Evolutionary conservation across 2,888 invertebrate genomes (phyloP), one percentile per base, ranked within the genome.

Genomic region (Lissocephala sabroskyi): DNA sequence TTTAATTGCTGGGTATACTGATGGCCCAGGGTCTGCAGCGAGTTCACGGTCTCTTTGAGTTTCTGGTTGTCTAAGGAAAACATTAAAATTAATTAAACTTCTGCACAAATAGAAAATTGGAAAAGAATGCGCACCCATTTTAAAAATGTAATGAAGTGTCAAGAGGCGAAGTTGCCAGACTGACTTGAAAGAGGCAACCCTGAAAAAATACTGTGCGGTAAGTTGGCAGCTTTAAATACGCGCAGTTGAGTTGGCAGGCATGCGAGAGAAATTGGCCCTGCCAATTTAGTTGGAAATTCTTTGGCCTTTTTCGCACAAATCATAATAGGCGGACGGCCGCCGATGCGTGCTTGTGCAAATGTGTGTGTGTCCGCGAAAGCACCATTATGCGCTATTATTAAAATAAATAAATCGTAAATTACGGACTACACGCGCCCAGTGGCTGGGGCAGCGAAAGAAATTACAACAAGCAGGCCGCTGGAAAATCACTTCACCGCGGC

Each of bases 1-100:
- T 80, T 81, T 3, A 84, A 43, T 23, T 75, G 79, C 5, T 65
- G 53, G 39, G 82, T 82, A 33, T 79, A 76, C 42, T 81, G 79
- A 18, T 77, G 73, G 4, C 67, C 58, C 4, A 75, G 41, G 18
- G 45, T 54, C 43, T 70, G 62, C 6, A 80, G 42, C 1, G 61
- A 62, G 14, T 62, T 51, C 1, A 73, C 45, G 41, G 79, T 70
- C 23, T 76, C 60, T 19, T 62, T 56, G 0, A 62, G 41, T 32
- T 68, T 74, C 5, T 66, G n/a, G n/a, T 60, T 65, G 43, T 79
- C 79, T 79, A 41, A n/a, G n/a, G n/a, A n/a, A n/a, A n/a, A n/a
- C n/a, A n/a, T n/a, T n/a, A n/a, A n/a, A n/a, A n/a, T n/a, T n/a
- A n/a, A n/a, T n/a, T n/a, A n/a, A 23, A 3, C 23, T 23, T 23